A percentile compares a stretch with the other conserved stretches of the same genome.
These are phyloP conservation scores for Dallia pectoralis DNA, from an alignment of 2,797 vertebrate genomes.

Conservation along the genomic window DNA sequence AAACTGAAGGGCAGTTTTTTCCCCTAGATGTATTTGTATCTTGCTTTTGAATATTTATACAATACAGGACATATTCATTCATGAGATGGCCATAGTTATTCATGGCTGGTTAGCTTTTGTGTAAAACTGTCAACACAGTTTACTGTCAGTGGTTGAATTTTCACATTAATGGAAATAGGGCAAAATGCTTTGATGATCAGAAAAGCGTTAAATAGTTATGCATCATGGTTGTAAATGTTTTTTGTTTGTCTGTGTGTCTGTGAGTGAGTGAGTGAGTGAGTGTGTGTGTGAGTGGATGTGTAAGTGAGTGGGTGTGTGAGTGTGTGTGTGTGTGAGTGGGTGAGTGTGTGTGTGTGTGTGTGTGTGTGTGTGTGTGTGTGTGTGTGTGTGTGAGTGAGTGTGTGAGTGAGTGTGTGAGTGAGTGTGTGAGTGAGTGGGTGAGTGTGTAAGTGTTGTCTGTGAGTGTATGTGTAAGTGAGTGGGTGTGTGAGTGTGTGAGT, in stretches of 20 bases:
- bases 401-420: too few species aligned
- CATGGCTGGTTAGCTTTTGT: conserved; percentile 18
- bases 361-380: too few species aligned
- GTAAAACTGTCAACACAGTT: conserved; percentile 30
- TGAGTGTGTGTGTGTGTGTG: background rate
- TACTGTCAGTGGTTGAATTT: conserved; percentile 21
- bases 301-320: too few species aligned
- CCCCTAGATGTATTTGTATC: conserved; percentile 5
- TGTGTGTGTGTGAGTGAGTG: too few species aligned
- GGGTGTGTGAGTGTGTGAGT: background rate
- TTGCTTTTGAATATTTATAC: conserved; percentile 10
- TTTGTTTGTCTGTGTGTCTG: background rate
- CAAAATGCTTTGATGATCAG: conserved; percentile 12
- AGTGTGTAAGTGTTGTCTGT: too few species aligned
- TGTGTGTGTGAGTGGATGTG: background rate
- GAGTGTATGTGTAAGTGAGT: background rate
- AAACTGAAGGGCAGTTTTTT: background rate
- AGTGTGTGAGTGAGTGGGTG: too few species aligned
- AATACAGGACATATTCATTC: conserved; percentile 2
- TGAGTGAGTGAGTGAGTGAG: too few species aligned
- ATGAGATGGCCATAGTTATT: conserved; percentile 6
- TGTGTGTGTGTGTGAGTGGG: background rate
- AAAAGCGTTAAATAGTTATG: conserved; percentile 15
- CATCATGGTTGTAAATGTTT: conserved; percentile 6
- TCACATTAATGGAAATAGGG: conserved; percentile 15